These are phyloP conservation scores for Melinaea marsaeus DNA, from an alignment of 2,888 invertebrate genomes.

Conservation along the genomic window DNA sequence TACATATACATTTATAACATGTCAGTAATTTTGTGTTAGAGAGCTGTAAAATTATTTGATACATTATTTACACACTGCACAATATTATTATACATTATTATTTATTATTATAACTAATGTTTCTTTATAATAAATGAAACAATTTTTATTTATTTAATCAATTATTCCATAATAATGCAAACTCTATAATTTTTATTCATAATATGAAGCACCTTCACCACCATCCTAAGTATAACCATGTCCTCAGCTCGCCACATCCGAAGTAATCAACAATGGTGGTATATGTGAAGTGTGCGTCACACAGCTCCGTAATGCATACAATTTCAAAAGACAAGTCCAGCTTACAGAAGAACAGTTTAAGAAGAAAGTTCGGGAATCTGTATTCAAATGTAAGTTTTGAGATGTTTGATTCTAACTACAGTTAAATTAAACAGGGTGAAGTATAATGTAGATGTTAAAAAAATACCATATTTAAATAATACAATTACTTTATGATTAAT, in stretches of 20 bases:
- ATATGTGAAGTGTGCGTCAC: slow-evolving; percentile 71
- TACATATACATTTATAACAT: no score
- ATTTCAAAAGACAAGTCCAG: slow-evolving; percentile 66
- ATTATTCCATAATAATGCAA: no score
- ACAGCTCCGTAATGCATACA: slow-evolving; percentile 61
- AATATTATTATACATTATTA: no score
- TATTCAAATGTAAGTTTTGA: slow-evolving; percentile 50
- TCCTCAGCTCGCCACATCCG: slow-evolving; percentile 39
- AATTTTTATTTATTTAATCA: no score
- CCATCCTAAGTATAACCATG: no score
- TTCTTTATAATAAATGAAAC: no score
- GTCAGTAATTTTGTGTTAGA: no score
- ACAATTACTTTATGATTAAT: not conserved
- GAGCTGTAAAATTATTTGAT: no score
- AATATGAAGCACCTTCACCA: no score
- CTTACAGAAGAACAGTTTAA: slow-evolving; percentile 62
- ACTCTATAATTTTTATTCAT: no score
- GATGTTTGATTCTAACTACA: not conserved
- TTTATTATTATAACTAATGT: no score
- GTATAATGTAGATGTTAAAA: not conserved
- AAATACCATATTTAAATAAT: not conserved
- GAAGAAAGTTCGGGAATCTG: slow-evolving; percentile 44
- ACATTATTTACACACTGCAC: no score
- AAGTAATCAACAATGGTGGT: slow-evolving; percentile 50
- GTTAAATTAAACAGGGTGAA: not conserved